Conservation (phyloP, 2,113 vertebrate genomes). For the Maccullochella peelii region DNA sequence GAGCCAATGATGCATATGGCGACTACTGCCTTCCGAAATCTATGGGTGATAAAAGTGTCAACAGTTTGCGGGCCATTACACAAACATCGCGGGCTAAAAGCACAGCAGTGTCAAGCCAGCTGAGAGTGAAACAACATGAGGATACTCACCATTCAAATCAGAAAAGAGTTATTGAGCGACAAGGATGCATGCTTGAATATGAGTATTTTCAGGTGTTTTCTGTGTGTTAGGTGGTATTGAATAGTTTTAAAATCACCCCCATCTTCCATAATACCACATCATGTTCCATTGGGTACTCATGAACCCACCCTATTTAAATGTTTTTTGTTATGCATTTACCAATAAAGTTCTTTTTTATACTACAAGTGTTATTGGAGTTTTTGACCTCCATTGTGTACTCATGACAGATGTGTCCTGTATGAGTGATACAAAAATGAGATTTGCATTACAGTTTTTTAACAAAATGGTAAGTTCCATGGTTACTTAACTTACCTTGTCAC, state of each 20-base stretch:
- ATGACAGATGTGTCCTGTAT: not conserved
- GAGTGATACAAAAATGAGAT: not conserved
- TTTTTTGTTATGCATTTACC: too few species aligned
- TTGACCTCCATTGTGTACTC: too few species aligned
- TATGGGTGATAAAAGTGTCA: slow-evolving; percentile 77
- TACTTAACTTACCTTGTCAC: too few species aligned
- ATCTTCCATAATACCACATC: not conserved
- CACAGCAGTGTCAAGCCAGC: slow-evolving; percentile 12
- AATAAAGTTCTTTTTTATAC: too few species aligned
- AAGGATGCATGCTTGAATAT: not conserved
- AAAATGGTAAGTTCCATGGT: too few species aligned
- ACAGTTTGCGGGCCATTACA: slow-evolving; percentile 72
- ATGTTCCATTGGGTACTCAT: not conserved
- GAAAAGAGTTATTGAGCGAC: not conserved
- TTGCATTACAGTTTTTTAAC: too few species aligned
- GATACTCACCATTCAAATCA: not conserved
- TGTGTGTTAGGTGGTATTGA: not conserved
- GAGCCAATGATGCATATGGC: slow-evolving; percentile 62
- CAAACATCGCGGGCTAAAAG: slow-evolving; percentile 48
- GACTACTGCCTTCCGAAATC: slow-evolving; percentile 65
- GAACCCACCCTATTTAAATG: too few species aligned
- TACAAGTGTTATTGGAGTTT: too few species aligned
- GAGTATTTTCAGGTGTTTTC: too few species aligned
- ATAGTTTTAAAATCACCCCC: not conserved
- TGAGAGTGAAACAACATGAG: slow-evolving; percentile 9